These are phyloP conservation scores for Lophochroa leadbeateri DNA, from an alignment of 2,113 vertebrate species.

Conservation along the genomic window DNA sequence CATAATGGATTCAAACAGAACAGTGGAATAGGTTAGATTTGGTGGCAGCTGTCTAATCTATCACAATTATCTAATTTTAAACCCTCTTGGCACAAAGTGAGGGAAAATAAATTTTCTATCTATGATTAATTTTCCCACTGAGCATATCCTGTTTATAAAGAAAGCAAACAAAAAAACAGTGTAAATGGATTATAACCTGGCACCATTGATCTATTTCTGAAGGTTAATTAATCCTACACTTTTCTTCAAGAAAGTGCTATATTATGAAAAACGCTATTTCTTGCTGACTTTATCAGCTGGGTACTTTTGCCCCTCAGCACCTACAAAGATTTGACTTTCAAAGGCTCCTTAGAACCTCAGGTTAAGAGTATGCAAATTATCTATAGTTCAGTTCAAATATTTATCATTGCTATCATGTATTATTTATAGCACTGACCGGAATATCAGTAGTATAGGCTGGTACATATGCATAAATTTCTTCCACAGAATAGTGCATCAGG, in stretches of 20 bases:
- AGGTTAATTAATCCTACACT: conserved; percentile 17
- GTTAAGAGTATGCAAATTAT: not conserved
- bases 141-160: not conserved
- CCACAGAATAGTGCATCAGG: not conserved
- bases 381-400: not conserved
- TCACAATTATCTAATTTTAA: conserved; percentile 51
- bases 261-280: not conserved
- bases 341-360: not conserved
- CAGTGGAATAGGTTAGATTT: not conserved
- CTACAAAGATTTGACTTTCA: conserved; percentile 40
- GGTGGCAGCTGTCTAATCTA: conserved; percentile 4
- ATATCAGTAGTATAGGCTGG: not conserved
- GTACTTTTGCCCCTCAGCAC: not conserved
- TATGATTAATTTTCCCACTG: conserved; percentile 30
- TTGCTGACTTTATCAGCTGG: not conserved
- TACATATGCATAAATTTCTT: not conserved
- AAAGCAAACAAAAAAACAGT: not conserved
- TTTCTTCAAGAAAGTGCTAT: not conserved
- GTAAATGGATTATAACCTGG: not conserved
- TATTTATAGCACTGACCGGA: conserved; percentile 50
- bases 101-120: conserved; percentile 37
- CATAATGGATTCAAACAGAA: not conserved
- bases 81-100: not conserved
- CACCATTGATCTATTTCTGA: conserved; percentile 1
- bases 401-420: not conserved